Conservation (phyloP, 1,140 invertebrate species). For the Leucophenga varia region DNA sequence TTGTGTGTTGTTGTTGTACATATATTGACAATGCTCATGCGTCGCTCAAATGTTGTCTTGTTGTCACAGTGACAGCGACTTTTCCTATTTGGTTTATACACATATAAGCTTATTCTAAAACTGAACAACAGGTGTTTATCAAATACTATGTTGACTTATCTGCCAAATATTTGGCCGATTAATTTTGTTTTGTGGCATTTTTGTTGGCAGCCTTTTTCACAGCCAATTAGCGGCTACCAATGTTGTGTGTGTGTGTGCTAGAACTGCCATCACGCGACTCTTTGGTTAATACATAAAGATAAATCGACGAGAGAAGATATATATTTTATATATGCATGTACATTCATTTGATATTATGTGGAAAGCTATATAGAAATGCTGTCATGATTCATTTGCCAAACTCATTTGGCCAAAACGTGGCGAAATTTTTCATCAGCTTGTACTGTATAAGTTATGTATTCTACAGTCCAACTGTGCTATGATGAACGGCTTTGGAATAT, state of each 20-base stretch:
- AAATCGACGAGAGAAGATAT: slow-evolving; percentile 19
- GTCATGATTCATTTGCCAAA: slow-evolving; percentile 28
- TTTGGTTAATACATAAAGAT: slow-evolving; percentile 14
- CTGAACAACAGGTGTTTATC: slow-evolving; percentile 31
- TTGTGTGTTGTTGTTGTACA: too few species aligned
- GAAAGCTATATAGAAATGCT: slow-evolving; percentile 16
- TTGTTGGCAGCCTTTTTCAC: slow-evolving; percentile 24
- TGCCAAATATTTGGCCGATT: slow-evolving; percentile 29
- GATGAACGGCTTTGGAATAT: too few species aligned
- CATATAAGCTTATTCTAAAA: slow-evolving; percentile 11
- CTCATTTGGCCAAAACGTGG: slow-evolving; percentile 23
- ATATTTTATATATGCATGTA: slow-evolving; percentile 10
- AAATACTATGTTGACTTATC: slow-evolving; percentile 25
- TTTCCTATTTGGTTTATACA: slow-evolving; percentile 7
- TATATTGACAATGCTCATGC: too few species aligned
- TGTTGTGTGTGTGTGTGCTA: too few species aligned
- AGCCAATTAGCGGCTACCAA: slow-evolving; percentile 21
- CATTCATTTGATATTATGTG: neutral
- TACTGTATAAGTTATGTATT: slow-evolving; percentile 5
- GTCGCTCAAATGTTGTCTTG: too few species aligned
- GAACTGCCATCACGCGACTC: slow-evolving; percentile 25
- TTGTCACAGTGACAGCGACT: too few species aligned
- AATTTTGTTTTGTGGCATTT: slow-evolving; percentile 27
- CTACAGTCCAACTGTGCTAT: too few species aligned
- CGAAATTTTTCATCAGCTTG: slow-evolving; percentile 23